Evolutionary conservation across 1,140 invertebrate species (phyloP), one percentile per base, ranked within the genome.

Genomic region (Pseudachorutes palmiensis): DNA sequence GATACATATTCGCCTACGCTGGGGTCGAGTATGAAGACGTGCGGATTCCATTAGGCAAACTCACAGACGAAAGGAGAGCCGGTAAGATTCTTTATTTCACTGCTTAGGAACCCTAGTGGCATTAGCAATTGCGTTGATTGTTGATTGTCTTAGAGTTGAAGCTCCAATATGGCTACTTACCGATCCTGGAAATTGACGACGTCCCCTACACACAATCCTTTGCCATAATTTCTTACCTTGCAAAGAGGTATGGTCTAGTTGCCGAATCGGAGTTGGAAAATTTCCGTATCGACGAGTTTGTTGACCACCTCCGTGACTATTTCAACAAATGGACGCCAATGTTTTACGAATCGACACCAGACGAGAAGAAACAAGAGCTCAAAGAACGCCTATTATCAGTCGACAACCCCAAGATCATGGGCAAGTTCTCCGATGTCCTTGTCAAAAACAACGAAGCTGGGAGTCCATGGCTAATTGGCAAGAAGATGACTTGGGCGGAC

Each of bases 181-280:
- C 68, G 14, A 55, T 62, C 3, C 41, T 69, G n/a, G 58, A 69
- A 55, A 30, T 64, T 19, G 68, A 66, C 24, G 64, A 45, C 16
- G n/a, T 32, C 12, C 24, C 24, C 14, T 33, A 30, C 9, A 22
- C 51, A 2, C 64, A 65, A 45, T 36, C 58, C 2, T 2, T 9
- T 2, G 58, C 65, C 3, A 66, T 66, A 3, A 2, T 3, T 3
- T 2, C 28, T 12, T 61, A 45, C 31, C 31, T 60, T 3, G 65
- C 32, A 26, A 45, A 41, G 9, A 61, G 61, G 29, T 66, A 49
- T 41, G 58, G 48, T 5, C 29, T 66, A 12, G n/a, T 2, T 2
- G 65, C 33, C 28, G 2, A 2, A 49, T 22, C 33, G 5, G 58
- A 66, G 30, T 45, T 36, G 3, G 57, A 66, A 28, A 22, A 9